These are phyloP conservation scores for Acromyrmex heyeri DNA, from an alignment of 1,140 invertebrate genomes.

Conservation along the genomic window DNA sequence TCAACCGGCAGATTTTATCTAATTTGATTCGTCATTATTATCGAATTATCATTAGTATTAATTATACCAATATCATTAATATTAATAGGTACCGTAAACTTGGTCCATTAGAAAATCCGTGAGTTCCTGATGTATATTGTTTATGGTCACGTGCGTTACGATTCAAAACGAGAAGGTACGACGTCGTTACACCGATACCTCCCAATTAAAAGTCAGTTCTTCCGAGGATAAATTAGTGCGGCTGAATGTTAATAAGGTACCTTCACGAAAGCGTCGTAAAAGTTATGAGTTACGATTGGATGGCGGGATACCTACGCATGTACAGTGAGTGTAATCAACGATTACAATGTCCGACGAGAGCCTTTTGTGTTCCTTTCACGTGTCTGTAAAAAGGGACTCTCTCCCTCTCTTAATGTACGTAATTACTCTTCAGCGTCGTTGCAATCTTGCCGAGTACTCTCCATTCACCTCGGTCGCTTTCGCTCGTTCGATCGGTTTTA, in stretches of 20 bases:
- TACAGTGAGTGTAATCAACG: conserved; percentile 54
- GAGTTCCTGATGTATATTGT: neutral
- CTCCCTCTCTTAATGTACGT: conserved; percentile 50
- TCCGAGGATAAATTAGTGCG: conserved; percentile 69
- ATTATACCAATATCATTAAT: neutral
- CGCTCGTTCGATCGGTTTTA: conserved; percentile 36
- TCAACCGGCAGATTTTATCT: neutral
- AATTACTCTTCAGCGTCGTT: conserved; percentile 53
- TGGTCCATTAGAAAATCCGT: conserved; percentile 1
- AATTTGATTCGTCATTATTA: neutral
- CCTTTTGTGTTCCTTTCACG: conserved; percentile 53
- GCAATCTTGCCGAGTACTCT: conserved; percentile 47
- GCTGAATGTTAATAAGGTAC: conserved; percentile 72
- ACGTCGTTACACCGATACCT: conserved; percentile 50
- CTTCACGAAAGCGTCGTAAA: conserved; percentile 73
- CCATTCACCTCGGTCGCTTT: conserved; percentile 30
- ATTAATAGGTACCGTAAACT: neutral
- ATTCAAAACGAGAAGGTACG: conserved; percentile 37
- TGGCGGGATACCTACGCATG: conserved; percentile 41
- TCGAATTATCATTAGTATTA: neutral
- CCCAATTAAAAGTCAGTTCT: conserved; percentile 70
- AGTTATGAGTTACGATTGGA: conserved; percentile 72
- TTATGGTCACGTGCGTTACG: conserved; percentile 12
- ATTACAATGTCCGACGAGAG: conserved; percentile 56
- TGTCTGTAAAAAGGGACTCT: conserved; percentile 37